Evolutionary conservation across 2,797 vertebrate genomes (phyloP), one percentile per base, ranked within the genome.

Genomic region (Manis crassicaudata): DNA sequence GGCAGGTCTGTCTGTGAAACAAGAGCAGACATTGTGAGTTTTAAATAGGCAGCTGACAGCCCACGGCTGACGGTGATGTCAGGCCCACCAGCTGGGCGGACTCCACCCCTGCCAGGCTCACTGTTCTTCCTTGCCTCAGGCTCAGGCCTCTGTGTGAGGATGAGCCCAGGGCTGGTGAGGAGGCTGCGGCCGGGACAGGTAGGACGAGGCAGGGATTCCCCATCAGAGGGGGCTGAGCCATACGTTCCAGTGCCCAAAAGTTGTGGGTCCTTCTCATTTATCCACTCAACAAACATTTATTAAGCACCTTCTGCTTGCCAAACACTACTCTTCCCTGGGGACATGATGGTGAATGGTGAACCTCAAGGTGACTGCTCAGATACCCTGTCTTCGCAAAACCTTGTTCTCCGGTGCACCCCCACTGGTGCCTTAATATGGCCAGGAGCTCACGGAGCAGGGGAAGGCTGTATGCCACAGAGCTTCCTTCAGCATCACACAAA

Each of bases 1-100:
- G 52, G 90, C 54, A 86, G 77, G 70, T 56, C 62, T 97, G 50
- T 90, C 79, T 70, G 65, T 21, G 79, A 68, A 94, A 81, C 43
- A 63, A 84, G 94, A 87, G 54, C 86, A 94, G 91, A 67, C 67
- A 46, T 10, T 37, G 77, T 77, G 76, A 54, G 72, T 67, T 92
- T 84, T 81, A 95, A 96, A 88, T 63, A 62, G 75, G 12, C 6
- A 32, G 58, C 82, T 90, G 67, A 56, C n/a, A 32, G 85, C 37
- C 52, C 27, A 29, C 35, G 23, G 68, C 81, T 17, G 65, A 56
- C 8, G 17, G 35, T 32, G 54, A 29, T 32, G 65, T 73, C 16
- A 4, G 65, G 29, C 35, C 17, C n/a, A 68, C 10, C 40, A 18
- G 70, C 21, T 2, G 0, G 20, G 37, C 17, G 29, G 50, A 52